Evolutionary conservation across 2,888 invertebrate genomes (phyloP).

Genomic region (Apamea monoglypha): DNA sequence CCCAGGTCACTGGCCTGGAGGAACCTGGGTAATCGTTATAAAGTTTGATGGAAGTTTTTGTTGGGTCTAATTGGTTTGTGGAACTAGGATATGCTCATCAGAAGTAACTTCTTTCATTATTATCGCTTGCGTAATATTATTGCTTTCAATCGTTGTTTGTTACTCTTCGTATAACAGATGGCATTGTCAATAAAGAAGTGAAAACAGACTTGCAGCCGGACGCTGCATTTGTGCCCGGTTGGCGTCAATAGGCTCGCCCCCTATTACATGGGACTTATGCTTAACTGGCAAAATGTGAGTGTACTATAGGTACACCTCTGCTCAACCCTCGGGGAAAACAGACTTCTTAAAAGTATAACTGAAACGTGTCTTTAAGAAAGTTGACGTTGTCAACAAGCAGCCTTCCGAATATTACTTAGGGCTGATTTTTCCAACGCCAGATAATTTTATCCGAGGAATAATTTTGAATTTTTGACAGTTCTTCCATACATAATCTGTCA

Average conservation of each 20-base stretch:
- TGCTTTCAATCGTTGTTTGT: background rate
- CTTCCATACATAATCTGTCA: no score
- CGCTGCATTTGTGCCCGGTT: background rate
- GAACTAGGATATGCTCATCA: background rate
- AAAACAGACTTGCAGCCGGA: background rate
- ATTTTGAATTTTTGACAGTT: no score
- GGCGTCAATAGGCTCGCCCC: background rate
- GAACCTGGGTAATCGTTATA: conserved; percentile 2
- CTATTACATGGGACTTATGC: background rate
- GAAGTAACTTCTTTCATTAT: background rate
- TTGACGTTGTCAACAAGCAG: background rate
- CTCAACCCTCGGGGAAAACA: background rate
- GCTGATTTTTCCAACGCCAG: no score
- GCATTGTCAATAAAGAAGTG: background rate
- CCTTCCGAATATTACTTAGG: background rate
- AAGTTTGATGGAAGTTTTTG: background rate
- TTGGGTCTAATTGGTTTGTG: background rate
- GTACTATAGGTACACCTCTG: background rate
- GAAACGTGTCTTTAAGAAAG: background rate
- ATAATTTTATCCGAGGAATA: no score
- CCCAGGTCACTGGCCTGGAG: conserved; percentile 27
- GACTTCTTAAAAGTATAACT: background rate
- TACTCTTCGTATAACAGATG: background rate
- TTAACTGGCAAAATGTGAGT: background rate
- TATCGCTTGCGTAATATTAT: background rate